Evolutionary conservation across 2,113 vertebrate species (phyloP).

Genomic region (Bucco capensis): DNA sequence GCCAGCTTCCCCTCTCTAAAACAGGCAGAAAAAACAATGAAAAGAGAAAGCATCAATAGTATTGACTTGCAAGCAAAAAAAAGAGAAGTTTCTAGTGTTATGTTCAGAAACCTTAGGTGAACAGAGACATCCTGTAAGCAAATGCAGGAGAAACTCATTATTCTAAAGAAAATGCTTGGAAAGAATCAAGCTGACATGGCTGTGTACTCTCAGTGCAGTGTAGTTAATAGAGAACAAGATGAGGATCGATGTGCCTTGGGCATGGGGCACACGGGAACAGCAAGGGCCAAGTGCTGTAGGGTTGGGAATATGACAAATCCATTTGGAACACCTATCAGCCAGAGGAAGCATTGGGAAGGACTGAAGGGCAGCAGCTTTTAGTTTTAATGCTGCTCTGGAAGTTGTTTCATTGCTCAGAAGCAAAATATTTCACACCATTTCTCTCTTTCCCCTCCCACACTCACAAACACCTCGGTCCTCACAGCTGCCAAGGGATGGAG

Average conservation of each 20-base stretch:
- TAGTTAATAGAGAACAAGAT: background rate
- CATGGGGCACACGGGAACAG: fast-evolving
- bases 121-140: background rate
- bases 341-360: background rate
- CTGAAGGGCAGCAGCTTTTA: background rate
- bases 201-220: background rate
- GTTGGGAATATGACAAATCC: background rate
- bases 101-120: background rate
- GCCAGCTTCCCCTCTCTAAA: background rate
- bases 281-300: background rate
- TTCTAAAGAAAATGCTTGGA: background rate
- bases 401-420: background rate
- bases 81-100: background rate
- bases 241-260: background rate
- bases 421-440: background rate
- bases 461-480: too few relatives aligned
- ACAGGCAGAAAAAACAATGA: background rate
- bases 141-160: slow-evolving; percentile 14
- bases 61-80: background rate
- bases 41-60: slow-evolving; percentile 8
- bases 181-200: background rate
- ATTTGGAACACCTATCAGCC: background rate
- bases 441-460: background rate
- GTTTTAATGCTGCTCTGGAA: background rate
- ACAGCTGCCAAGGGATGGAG: too few relatives aligned